Conservation (phyloP, 2,797 vertebrate genomes). For the Leptoclinus maculatus region DNA sequence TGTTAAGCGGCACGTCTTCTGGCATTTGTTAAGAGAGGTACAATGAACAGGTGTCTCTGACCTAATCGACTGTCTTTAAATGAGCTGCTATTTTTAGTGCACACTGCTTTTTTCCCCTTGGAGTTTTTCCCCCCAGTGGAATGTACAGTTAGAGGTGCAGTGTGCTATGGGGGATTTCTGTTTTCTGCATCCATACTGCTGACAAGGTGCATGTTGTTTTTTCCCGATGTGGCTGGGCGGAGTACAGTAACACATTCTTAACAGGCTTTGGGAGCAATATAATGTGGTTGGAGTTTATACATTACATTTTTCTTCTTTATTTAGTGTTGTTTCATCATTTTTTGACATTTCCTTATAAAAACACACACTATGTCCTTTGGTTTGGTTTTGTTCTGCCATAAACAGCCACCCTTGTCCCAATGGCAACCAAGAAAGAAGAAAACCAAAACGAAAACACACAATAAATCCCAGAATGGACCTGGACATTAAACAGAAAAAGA, state of each 20-base stretch:
- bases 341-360: not conserved
- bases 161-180: slow-evolving; percentile 32
- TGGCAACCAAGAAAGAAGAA: not conserved
- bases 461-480: no score
- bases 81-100: slow-evolving; percentile 71
- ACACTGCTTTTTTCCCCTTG: slow-evolving; percentile 26
- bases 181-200: slow-evolving; percentile 34
- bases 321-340: not conserved
- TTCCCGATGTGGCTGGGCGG: slow-evolving; percentile 10
- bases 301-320: not conserved
- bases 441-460: not conserved
- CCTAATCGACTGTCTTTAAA: slow-evolving; percentile 68
- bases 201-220: slow-evolving; percentile 24
- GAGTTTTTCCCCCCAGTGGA: slow-evolving; percentile 38
- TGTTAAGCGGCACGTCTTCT: slow-evolving; percentile 69
- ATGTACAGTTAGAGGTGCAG: slow-evolving; percentile 45
- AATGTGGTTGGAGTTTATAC: not conserved
- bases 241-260: not conserved
- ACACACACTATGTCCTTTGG: not conserved
- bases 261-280: not conserved
- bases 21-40: slow-evolving; percentile 63
- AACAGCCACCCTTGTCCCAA: not conserved
- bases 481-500: not conserved
- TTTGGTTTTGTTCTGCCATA: not conserved
- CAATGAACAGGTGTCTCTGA: slow-evolving; percentile 74